Evolutionary conservation across 1,140 invertebrate genomes (phyloP).

Genomic region (Rhopalosiphum maidis): DNA sequence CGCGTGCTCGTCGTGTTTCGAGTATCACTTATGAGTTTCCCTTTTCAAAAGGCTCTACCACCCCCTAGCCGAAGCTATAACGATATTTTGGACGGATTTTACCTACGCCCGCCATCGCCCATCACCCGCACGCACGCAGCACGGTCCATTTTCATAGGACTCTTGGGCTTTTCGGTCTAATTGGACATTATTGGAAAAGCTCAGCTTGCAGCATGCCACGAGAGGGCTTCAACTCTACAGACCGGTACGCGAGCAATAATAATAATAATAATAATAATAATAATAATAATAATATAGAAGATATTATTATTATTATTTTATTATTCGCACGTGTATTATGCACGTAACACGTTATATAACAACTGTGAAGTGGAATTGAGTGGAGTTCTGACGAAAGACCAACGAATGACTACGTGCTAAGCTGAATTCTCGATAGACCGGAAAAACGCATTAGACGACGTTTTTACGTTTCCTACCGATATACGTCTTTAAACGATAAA

Average conservation of each 20-base stretch:
- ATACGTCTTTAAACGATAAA: neutral
- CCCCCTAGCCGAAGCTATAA: constrained; percentile 14
- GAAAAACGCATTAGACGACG: neutral
- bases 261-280: constrained; percentile 25
- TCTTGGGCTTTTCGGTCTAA: constrained; percentile 36
- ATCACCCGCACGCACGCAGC: neutral
- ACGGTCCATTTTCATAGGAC: neutral
- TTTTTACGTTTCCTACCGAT: neutral
- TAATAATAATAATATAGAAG: neutral
- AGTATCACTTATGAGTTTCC: constrained; percentile 57
- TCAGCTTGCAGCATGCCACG: neutral
- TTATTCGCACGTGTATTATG: neutral
- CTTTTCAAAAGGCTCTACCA: neutral
- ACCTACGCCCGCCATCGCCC: neutral
- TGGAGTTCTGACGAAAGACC: neutral
- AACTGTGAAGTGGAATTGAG: neutral
- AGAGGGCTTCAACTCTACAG: constrained; percentile 40
- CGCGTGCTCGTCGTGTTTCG: constrained; percentile 38
- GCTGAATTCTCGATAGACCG: neutral
- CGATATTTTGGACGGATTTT: constrained; percentile 38
- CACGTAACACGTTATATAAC: neutral
- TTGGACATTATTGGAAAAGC: constrained; percentile 57
- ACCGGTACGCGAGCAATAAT: neutral
- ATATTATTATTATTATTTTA: constrained; percentile 16
- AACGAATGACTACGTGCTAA: neutral